phyloP scores from a whole-genome alignment of 2,797 vertebrate genomes.

The Coilia nasus region DNA sequence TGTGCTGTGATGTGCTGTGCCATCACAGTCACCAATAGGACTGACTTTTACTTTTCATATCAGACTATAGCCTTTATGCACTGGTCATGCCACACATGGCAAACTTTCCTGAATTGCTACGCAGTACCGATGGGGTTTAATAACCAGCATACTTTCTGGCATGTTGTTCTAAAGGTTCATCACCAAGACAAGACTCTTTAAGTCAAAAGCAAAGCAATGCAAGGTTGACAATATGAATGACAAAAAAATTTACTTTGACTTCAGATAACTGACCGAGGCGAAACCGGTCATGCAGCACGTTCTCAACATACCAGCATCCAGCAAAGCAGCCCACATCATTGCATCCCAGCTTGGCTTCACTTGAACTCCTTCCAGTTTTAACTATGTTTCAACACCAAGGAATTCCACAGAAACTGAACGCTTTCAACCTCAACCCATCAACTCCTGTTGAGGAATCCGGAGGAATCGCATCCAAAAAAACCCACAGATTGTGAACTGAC shows the following conservation, averaged over 20 bases:
- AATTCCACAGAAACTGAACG: not conserved
- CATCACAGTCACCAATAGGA: no score
- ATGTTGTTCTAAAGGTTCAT: not conserved
- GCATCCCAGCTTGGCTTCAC: not conserved
- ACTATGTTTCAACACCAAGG: not conserved
- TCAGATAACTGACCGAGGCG: no score
- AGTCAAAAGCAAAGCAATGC: not conserved
- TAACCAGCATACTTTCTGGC: no score
- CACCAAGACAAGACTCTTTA: not conserved
- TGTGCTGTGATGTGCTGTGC: no score
- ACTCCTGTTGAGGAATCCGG: not conserved
- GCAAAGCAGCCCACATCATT: not conserved
- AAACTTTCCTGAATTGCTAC: no score
- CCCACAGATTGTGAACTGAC: not conserved
- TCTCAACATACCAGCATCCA: not conserved
- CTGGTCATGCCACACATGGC: no score
- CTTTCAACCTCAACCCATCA: not conserved
- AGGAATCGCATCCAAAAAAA: not conserved
- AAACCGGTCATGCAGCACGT: no score
- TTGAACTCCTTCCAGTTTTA: not conserved
- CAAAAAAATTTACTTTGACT: not conserved
- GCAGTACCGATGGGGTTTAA: no score
- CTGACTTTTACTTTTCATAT: no score
- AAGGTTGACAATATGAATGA: not conserved
- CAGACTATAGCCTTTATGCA: no score